A percentile compares a stretch with the other conserved stretches of the same genome.
Evolutionary conservation across 2,888 invertebrate genomes (phyloP).

Genomic region (Boloria selene): DNA sequence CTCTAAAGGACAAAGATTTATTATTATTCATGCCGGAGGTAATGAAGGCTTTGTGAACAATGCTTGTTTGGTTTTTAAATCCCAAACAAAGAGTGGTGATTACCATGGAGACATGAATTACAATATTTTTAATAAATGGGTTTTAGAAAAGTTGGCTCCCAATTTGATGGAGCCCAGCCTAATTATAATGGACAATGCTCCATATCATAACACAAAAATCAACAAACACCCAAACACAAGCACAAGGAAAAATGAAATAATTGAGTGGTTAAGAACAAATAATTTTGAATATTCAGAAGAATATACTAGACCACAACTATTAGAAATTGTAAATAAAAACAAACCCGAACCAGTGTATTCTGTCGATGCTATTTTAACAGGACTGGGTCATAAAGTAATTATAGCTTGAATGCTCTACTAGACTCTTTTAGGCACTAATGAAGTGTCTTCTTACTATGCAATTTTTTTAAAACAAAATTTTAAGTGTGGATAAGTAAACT

Average conservation of each 20-base stretch:
- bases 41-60: neutral
- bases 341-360: too few species aligned
- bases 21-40: slow-evolving; percentile 1
- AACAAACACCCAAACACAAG: neutral
- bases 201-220: neutral
- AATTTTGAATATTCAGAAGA: slow-evolving; percentile 1
- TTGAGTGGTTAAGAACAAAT: neutral
- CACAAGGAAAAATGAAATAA: neutral
- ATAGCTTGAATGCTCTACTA: too few species aligned
- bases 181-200: slow-evolving; percentile 3
- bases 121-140: neutral
- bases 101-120: neutral
- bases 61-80: neutral
- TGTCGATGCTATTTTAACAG: too few species aligned
- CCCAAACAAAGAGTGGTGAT: neutral
- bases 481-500: too few species aligned
- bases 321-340: slow-evolving; percentile 1
- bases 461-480: too few species aligned
- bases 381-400: too few species aligned
- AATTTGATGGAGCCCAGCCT: neutral
- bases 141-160: slow-evolving; percentile 1
- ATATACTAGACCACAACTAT: slow-evolving; percentile 1
- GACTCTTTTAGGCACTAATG: too few species aligned
- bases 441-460: too few species aligned
- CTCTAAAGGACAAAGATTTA: slow-evolving; percentile 3